These are phyloP conservation scores for Odontothrips loti DNA, from an alignment of 2,888 invertebrate genomes.

Conservation along the genomic window DNA sequence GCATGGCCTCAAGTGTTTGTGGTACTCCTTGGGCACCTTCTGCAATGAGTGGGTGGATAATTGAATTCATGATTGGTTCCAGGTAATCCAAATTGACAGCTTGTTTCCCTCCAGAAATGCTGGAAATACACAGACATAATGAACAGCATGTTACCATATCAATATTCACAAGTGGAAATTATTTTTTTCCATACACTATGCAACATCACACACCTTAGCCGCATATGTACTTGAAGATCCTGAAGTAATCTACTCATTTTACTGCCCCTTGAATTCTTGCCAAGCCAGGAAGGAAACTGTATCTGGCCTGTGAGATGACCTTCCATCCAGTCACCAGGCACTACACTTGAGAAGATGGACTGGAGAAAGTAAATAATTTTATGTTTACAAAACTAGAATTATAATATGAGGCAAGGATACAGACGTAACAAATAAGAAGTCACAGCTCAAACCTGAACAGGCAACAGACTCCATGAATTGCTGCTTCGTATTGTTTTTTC, in stretches of 20 bases:
- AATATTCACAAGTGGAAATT: neutral
- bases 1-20: constrained; percentile 67
- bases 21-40: constrained; percentile 67
- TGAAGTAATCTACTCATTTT: constrained; percentile 79
- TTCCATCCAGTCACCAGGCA: constrained; percentile 81
- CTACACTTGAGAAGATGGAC: constrained; percentile 85
- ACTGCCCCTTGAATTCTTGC: constrained; percentile 80
- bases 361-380: constrained; percentile 50
- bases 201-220: constrained; percentile 59
- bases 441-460: constrained; percentile 52
- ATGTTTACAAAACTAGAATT: neutral
- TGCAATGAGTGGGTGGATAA: constrained; percentile 70
- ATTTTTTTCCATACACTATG: too few relatives aligned
- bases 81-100: constrained; percentile 86
- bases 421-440: constrained; percentile 11
- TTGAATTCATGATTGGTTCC: constrained; percentile 66
- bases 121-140: constrained; percentile 45
- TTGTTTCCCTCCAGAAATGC: constrained; percentile 73
- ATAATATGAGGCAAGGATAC: neutral
- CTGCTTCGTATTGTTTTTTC: constrained; percentile 74
- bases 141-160: neutral
- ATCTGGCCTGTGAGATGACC: constrained; percentile 76
- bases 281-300: constrained; percentile 93
- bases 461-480: constrained; percentile 83
- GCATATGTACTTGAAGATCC: constrained; percentile 81